These are phyloP conservation scores for Coelopa pilipes DNA, from an alignment of 2,888 invertebrate species.

Conservation along the genomic window DNA sequence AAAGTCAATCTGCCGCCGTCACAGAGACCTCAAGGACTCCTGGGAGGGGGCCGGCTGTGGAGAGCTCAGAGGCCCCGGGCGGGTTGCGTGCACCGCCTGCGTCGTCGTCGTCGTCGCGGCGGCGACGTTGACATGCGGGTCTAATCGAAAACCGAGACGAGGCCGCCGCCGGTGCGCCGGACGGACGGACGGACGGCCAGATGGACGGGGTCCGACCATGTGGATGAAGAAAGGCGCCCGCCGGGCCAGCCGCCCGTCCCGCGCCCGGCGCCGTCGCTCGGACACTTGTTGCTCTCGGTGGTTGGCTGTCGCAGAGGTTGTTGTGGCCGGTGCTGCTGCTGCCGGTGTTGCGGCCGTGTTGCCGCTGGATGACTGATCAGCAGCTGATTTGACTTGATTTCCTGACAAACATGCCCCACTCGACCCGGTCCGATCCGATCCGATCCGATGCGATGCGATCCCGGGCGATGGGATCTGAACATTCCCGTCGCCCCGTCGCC, in stretches of 20 bases:
- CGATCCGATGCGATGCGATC: conserved; percentile 1
- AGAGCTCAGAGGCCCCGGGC: not conserved
- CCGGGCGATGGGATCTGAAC: no score
- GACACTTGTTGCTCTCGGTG: conserved; percentile 2
- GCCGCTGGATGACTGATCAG: conserved; percentile 50
- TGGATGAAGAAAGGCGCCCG: conserved; percentile 18
- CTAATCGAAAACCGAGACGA: conserved; percentile 57
- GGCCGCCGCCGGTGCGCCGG: not conserved
- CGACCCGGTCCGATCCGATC: not conserved
- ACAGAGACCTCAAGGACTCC: no score
- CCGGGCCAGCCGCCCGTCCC: not conserved
- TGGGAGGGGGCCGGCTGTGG: no score
- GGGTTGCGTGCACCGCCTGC: not conserved
- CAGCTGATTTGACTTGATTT: conserved; percentile 60
- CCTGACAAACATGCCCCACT: conserved; percentile 52
- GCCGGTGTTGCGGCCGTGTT: conserved; percentile 33
- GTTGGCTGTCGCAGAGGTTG: conserved; percentile 7
- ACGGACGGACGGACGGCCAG: no score
- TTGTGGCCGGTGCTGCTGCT: conserved; percentile 36
- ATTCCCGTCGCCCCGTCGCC: not conserved
- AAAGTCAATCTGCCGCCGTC: no score
- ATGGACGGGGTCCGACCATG: not conserved
- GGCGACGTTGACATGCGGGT: conserved; percentile 59
- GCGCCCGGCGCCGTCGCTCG: conserved; percentile 18
- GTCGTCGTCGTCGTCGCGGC: not conserved